Conservation (phyloP, 2,888 invertebrate species). For the Timema podura region DNA sequence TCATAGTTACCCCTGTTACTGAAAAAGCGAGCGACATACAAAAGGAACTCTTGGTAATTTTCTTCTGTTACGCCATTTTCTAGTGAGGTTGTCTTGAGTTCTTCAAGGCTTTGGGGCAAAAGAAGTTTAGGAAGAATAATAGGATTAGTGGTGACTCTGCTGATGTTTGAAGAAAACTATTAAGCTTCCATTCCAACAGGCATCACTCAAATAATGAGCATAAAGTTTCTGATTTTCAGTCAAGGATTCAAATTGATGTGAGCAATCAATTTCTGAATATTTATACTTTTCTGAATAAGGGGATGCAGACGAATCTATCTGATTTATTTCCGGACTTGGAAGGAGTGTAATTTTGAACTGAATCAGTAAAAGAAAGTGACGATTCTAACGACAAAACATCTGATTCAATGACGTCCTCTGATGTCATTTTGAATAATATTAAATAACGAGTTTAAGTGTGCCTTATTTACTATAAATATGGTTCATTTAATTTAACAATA, state of each 20-base stretch:
- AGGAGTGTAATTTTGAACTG: no score
- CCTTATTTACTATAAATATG: no score
- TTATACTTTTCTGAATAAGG: neutral
- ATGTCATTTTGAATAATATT: no score
- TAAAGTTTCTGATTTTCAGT: neutral
- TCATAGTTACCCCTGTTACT: neutral
- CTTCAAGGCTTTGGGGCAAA: slow-evolving; percentile 4
- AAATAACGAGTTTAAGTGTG: no score
- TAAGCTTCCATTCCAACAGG: slow-evolving; percentile 4
- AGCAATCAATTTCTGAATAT: neutral
- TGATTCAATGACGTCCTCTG: no score
- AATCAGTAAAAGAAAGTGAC: no score
- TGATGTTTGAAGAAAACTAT: slow-evolving; percentile 6
- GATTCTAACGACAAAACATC: no score
- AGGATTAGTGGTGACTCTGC: slow-evolving; percentile 6
- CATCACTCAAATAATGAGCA: slow-evolving; percentile 2
- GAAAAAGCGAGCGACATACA: slow-evolving; percentile 3
- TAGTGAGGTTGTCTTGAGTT: neutral
- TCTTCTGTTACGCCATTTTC: neutral
- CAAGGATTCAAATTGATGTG: neutral
- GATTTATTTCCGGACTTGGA: no score
- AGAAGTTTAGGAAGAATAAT: slow-evolving; percentile 3
- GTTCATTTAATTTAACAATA: no score
- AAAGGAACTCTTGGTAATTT: neutral
- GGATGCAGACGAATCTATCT: no score